Conservation (phyloP, 2,888 invertebrate genomes). For the Drosophila setosimentum region DNA sequence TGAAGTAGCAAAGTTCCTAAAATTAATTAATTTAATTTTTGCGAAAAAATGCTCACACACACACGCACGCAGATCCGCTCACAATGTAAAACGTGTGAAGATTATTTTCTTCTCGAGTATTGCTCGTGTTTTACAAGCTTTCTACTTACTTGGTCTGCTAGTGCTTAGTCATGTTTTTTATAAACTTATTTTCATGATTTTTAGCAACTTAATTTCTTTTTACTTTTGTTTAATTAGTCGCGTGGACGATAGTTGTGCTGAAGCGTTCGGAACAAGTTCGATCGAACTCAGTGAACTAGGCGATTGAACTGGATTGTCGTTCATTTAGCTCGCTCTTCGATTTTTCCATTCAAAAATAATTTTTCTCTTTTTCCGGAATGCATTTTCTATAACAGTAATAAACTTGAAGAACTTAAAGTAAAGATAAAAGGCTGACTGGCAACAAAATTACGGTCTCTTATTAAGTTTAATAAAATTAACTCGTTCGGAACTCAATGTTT, state of each 20-base stretch:
- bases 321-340: constrained; percentile 12
- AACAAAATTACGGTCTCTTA: not conserved
- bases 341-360: not conserved
- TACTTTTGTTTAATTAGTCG: constrained; percentile 19
- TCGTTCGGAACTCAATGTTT: not conserved
- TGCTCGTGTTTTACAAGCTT: not conserved
- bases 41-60: constrained; percentile 19
- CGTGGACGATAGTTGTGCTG: constrained; percentile 30
- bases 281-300: constrained; percentile 4
- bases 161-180: constrained; percentile 28
- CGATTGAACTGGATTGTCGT: constrained; percentile 11
- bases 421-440: not conserved
- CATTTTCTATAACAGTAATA: not conserved
- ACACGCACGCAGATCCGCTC: not conserved
- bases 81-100: constrained; percentile 23
- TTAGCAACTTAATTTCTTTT: constrained; percentile 3
- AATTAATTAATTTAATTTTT: not conserved
- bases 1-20: not conserved
- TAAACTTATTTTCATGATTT: constrained; percentile 6
- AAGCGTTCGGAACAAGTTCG: constrained; percentile 22
- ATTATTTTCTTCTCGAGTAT: not conserved
- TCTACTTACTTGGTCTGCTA: constrained; percentile 26
- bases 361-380: not conserved
- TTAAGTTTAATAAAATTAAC: too few relatives aligned
- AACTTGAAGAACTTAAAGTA: not conserved